Percentiles rank a stretch among this genome's conserved stretches.
These are phyloP conservation scores for Drosophila meridionalis DNA, from an alignment of 2,888 invertebrate genomes.

Conservation along the genomic window DNA sequence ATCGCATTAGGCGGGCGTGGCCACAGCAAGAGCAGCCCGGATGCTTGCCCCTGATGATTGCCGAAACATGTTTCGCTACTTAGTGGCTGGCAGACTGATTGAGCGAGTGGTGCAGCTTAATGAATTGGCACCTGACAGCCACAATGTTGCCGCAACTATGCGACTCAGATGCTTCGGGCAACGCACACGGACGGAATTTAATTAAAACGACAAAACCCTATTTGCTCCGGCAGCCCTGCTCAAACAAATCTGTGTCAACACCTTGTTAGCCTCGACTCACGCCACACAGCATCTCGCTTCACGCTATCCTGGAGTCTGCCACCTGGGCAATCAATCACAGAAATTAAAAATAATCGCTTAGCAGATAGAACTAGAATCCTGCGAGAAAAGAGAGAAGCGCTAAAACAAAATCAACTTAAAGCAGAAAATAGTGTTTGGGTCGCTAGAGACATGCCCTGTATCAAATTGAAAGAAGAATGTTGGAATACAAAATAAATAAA, in stretches of 20 bases:
- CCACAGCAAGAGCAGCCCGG: conserved; percentile 1
- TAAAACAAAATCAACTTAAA: neutral
- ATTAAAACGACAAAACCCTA: conserved; percentile 48
- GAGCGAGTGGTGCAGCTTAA: conserved; percentile 31
- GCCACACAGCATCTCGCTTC: neutral
- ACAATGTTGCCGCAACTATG: conserved; percentile 48
- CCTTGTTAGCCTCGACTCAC: conserved; percentile 8
- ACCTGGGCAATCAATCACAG: conserved; percentile 56
- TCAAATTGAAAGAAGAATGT: neutral
- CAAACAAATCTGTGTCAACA: conserved; percentile 19
- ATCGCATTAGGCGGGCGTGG: conserved; percentile 41
- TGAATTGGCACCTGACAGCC: conserved; percentile 37
- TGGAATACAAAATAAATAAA: neutral
- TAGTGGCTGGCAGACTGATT: conserved; percentile 42
- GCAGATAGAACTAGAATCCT: conserved; percentile 17
- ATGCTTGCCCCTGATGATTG: conserved; percentile 6
- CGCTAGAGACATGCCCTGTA: neutral
- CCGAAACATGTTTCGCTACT: conserved; percentile 53
- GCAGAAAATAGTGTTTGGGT: neutral
- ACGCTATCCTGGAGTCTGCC: conserved; percentile 1
- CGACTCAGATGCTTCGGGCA: conserved; percentile 9
- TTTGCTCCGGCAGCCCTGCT: conserved; percentile 2
- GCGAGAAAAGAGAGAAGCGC: conserved; percentile 17
- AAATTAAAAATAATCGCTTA: conserved; percentile 56
- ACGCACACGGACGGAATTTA: conserved; percentile 33